Evolutionary conservation across 2,888 invertebrate genomes (phyloP).

Genomic region (Acrobasis suavella): DNA sequence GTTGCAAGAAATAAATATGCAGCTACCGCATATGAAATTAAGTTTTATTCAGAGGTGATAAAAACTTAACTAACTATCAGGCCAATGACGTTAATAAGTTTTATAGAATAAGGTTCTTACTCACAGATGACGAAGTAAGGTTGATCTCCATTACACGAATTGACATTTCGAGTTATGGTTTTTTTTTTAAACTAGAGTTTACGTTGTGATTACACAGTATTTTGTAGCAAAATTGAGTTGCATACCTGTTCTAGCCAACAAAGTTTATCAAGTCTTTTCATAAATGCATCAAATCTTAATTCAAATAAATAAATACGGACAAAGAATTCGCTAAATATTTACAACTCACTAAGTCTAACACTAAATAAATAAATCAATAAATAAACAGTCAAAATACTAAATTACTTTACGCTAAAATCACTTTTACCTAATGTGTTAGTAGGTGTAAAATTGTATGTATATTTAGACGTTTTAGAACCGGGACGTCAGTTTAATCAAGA

Average conservation of each 20-base stretch:
- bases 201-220: too few relatives aligned
- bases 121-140: too few relatives aligned
- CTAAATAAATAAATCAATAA: conserved; percentile 72
- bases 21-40: too few relatives aligned
- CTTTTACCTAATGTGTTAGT: conserved; percentile 31
- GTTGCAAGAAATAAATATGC: too few relatives aligned
- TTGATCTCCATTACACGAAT: too few relatives aligned
- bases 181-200: too few relatives aligned
- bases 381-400: conserved; percentile 64
- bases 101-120: too few relatives aligned
- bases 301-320: conserved; percentile 41
- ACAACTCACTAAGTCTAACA: conserved; percentile 61
- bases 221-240: too few relatives aligned
- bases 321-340: conserved; percentile 69
- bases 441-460: conserved; percentile 30
- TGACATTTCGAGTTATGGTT: too few relatives aligned
- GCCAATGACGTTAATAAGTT: too few relatives aligned
- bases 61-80: too few relatives aligned
- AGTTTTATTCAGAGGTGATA: too few relatives aligned
- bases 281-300: conserved; percentile 49
- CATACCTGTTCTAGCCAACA: neutral
- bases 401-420: conserved; percentile 41
- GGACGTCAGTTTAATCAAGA: conserved; percentile 5
- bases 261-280: conserved; percentile 34
- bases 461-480: conserved; percentile 27